Evolutionary conservation across 2,113 vertebrate genomes (phyloP), one percentile per base, ranked within the genome.

Genomic region (Poecilia latipinna): DNA sequence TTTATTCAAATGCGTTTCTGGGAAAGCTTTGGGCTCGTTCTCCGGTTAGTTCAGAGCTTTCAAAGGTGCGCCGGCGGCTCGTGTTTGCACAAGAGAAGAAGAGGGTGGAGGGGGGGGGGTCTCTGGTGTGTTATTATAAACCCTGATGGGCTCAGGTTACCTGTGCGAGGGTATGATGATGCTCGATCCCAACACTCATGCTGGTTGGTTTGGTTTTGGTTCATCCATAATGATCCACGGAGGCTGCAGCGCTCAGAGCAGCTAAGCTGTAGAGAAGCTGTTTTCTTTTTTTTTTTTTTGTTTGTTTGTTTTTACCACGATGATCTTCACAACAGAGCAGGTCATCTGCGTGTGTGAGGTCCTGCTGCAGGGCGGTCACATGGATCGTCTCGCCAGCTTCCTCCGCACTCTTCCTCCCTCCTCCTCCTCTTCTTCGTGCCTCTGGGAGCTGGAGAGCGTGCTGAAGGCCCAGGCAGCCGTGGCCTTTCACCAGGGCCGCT

Each of bases 291-390:
- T 42, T 42, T n/a, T n/a, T n/a, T n/a, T n/a, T n/a, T n/a, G n/a
- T 42, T 15, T 15, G 12, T 15, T 19, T 11, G 8, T 17, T 57
- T 35, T 57, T 48, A 82, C 81, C 78, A 73, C 81, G 0, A 90
- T 90, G 86, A 85, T 89, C 68, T 95, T 95, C 89, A 92, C 93
- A 8, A 75, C 83, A 12, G 93, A 95, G 76, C 94, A 95, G 86
- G 88, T 94, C 70, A 91, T 89, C 0, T 94, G 93, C n/a, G 61
- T 91, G 73, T 88, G 82, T 3, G 88, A 89, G 82, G 88, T 88
- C 62, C 85, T 91, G 1, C 77, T 90, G 26, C 85, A 84, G 65
- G 70, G 74, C 1, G 48, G 90, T 0, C 37, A 33, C 66, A 81
- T 86, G 62, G 93, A 93, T 62, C 93, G 88, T 13, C 87, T 94